These are phyloP conservation scores for Microdon myrmicae DNA, from an alignment of 2,888 invertebrate genomes.

Conservation along the genomic window DNA sequence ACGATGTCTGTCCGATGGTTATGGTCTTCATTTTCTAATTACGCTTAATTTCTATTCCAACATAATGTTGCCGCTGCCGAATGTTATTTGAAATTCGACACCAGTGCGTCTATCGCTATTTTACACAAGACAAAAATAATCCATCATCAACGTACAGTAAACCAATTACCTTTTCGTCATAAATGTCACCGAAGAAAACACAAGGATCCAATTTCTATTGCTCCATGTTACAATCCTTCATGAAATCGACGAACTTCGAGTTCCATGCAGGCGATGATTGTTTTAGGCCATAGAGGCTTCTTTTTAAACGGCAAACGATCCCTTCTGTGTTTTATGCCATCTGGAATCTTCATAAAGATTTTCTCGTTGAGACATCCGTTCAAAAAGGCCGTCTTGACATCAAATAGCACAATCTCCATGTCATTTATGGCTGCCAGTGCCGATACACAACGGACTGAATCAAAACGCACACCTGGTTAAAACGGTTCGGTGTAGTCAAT, in stretches of 20 bases:
- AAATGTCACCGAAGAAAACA: conserved; percentile 1
- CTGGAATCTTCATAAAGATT: background rate
- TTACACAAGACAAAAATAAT: conserved; percentile 10
- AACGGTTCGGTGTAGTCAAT: conserved; percentile 3
- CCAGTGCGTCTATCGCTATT: conserved; percentile 1
- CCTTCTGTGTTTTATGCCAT: background rate
- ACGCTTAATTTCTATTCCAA: conserved; percentile 11
- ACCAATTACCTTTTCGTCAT: conserved; percentile 7
- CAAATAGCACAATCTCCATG: background rate
- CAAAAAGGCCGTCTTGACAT: background rate
- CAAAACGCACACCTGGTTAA: conserved; percentile 1
- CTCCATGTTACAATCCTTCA: background rate
- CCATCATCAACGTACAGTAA: conserved; percentile 13
- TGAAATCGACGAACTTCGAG: background rate
- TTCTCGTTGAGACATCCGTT: background rate
- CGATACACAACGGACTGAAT: conserved; percentile 3
- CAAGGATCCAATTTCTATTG: background rate
- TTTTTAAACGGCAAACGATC: conserved; percentile 6
- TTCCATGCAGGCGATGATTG: background rate
- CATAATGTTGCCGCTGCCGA: conserved; percentile 5
- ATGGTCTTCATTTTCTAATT: background rate
- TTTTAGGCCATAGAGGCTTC: background rate
- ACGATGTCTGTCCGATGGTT: background rate
- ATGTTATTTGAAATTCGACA: background rate
- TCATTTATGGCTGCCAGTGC: background rate